phyloP scores from a whole-genome alignment of 2,888 invertebrate species.

The Limnephilus auricula region DNA sequence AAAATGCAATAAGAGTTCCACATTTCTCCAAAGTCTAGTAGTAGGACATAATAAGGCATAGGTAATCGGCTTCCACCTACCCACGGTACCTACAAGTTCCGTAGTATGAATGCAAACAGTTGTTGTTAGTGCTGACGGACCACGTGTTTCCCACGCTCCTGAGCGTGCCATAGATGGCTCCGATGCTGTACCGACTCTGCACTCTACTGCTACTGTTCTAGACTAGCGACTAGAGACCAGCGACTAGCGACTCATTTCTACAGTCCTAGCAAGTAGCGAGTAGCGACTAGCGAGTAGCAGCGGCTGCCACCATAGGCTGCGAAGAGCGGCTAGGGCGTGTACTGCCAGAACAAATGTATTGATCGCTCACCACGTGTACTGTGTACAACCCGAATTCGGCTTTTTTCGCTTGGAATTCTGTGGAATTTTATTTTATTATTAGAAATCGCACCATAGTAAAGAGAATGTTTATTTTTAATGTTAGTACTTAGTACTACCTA shows the following conservation, averaged over 20 bases:
- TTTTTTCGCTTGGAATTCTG: background rate
- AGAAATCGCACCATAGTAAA: background rate
- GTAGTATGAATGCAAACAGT: background rate
- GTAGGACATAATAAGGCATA: background rate
- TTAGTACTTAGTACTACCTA: background rate
- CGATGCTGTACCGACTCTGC: background rate
- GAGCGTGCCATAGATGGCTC: background rate
- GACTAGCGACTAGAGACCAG: no score
- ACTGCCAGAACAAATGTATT: conserved; percentile 40
- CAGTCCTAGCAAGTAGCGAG: no score
- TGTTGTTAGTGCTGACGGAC: background rate
- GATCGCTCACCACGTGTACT: conserved; percentile 32
- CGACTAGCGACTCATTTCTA: background rate
- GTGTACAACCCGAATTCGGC: background rate
- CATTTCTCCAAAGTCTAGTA: background rate
- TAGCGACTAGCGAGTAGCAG: background rate
- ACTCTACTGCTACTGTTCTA: background rate
- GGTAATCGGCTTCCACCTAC: background rate
- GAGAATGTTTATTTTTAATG: background rate
- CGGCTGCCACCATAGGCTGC: no score
- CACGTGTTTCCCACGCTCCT: conserved; percentile 15
- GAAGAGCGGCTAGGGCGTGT: conserved; percentile 16
- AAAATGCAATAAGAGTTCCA: background rate
- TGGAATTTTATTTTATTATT: background rate
- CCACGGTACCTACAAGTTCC: background rate